phyloP scores from a whole-genome alignment of 2,888 invertebrate genomes.

The Criorhina ranunculi region DNA sequence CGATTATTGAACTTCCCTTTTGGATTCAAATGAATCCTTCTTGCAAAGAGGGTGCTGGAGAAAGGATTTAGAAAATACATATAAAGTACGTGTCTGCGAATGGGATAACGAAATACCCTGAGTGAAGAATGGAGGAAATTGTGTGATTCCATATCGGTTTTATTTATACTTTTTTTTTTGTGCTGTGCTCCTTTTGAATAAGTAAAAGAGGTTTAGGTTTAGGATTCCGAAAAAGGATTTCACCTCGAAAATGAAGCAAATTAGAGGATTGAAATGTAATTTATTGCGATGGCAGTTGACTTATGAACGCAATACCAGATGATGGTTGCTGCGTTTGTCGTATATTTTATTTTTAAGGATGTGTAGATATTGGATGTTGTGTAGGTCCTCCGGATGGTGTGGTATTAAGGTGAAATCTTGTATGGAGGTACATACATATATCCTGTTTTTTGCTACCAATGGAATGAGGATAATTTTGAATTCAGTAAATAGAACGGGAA shows the following conservation, averaged over 20 bases:
- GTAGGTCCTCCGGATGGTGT: slow-evolving; percentile 22
- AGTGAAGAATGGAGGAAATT: slow-evolving; percentile 39
- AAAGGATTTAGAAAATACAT: slow-evolving; percentile 62
- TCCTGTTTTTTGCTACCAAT: neutral
- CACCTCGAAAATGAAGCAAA: slow-evolving; percentile 75
- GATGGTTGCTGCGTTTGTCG: slow-evolving; percentile 67
- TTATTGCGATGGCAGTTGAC: slow-evolving; percentile 74
- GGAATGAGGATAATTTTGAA: neutral
- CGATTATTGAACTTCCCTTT: slow-evolving; percentile 73
- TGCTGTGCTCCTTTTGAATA: slow-evolving; percentile 52
- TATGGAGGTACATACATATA: neutral
- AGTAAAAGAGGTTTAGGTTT: slow-evolving; percentile 75
- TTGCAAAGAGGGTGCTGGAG: slow-evolving; percentile 42
- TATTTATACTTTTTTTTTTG: slow-evolving; percentile 10
- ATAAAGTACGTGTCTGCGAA: slow-evolving; percentile 65
- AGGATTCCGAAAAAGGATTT: slow-evolving; percentile 68
- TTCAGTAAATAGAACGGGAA: neutral
- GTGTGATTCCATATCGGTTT: slow-evolving; percentile 43
- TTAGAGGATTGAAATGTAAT: slow-evolving; percentile 76
- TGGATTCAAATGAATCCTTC: slow-evolving; percentile 64
- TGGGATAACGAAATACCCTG: slow-evolving; percentile 67
- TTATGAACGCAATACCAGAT: slow-evolving; percentile 73
- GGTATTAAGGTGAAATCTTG: slow-evolving; percentile 39
- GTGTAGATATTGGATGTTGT: neutral
- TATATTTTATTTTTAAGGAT: slow-evolving; percentile 46